Evolutionary conservation across 2,113 vertebrate species (phyloP).

Genomic region (Alethe castanea): DNA sequence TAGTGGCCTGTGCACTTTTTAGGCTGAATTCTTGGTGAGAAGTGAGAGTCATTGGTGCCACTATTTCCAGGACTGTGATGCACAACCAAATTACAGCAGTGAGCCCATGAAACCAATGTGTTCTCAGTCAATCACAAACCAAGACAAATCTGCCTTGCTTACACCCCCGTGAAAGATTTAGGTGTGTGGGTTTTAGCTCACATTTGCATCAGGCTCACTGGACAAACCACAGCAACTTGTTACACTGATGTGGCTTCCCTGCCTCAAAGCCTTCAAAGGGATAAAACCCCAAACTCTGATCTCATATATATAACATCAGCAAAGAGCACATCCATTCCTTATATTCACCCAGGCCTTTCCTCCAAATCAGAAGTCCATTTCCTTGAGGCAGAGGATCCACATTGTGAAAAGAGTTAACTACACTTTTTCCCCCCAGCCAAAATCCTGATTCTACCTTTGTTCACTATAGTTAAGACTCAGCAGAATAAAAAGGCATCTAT

Average conservation of each 20-base stretch:
- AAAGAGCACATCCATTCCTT: neutral
- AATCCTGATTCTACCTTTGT: neutral
- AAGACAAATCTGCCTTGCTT: neutral
- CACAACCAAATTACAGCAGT: neutral
- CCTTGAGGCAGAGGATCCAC: neutral
- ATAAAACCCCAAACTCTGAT: neutral
- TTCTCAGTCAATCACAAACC: neutral
- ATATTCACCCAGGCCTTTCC: neutral
- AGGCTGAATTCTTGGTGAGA: neutral
- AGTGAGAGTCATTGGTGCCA: rapidly evolving
- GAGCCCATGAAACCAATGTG: neutral
- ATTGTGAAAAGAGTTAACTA: neutral
- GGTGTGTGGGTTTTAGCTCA: neutral
- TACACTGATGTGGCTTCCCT: neutral
- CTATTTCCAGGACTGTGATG: rapidly evolving
- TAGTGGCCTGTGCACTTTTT: neutral
- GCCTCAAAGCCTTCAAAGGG: neutral
- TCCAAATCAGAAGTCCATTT: neutral
- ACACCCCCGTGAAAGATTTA: neutral
- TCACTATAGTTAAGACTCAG: neutral
- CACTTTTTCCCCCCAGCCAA: rapidly evolving
- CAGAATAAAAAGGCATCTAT: neutral
- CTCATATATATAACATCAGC: neutral
- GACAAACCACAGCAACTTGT: neutral
- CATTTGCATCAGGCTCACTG: neutral